Conservation (phyloP, 2,888 invertebrate species). For the Ferdinandea cuprea region DNA sequence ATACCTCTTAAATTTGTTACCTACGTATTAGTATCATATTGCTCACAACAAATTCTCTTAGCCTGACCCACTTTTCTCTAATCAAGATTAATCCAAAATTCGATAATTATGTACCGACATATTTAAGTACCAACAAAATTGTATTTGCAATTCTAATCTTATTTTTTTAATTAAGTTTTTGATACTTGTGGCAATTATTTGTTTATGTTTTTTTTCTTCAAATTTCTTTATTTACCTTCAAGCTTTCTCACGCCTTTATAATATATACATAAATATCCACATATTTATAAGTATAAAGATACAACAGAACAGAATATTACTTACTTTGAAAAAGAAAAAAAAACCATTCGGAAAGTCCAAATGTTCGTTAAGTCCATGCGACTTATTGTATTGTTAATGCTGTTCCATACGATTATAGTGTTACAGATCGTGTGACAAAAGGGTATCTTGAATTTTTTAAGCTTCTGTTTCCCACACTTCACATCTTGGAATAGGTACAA, state of each 20-base stretch:
- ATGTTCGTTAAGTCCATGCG: constrained; percentile 36
- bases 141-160: no score
- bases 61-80: no score
- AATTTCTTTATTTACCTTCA: constrained; percentile 13
- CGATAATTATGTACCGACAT: no score
- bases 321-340: constrained; percentile 1
- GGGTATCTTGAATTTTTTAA: constrained; percentile 52
- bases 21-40: no score
- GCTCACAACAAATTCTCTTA: no score
- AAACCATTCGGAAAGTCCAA: constrained; percentile 18
- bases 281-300: not conserved
- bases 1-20: no score
- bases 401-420: constrained; percentile 42
- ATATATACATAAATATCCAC: not conserved
- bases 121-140: no score
- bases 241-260: constrained; percentile 41
- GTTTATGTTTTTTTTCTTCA: constrained; percentile 16
- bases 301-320: not conserved
- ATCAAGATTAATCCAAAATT: no score
- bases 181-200: constrained; percentile 6
- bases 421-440: constrained; percentile 55
- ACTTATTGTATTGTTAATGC: constrained; percentile 40
- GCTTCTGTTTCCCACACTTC: constrained; percentile 65
- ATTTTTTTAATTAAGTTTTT: not conserved
- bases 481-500: constrained; percentile 28